Evolutionary conservation across 2,888 invertebrate species (phyloP), one percentile per base, ranked within the genome.

Genomic region (Allophyes oxyacanthae): DNA sequence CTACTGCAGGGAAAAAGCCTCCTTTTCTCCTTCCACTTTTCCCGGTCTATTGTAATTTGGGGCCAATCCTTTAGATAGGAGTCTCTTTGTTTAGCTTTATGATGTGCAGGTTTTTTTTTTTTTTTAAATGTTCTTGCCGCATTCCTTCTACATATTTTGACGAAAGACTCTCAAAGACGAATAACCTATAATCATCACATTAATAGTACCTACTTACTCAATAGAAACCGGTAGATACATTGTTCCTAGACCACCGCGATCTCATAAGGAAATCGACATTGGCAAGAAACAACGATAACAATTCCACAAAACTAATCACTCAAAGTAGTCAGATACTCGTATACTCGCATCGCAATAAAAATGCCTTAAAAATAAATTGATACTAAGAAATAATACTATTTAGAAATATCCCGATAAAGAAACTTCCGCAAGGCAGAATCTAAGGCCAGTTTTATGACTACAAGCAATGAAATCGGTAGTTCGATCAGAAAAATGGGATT

Each of bases 381-480:
- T 57, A 55, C 43, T 44, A 41, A 44, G 41, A 42, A 40, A 66
- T 53, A 43, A 55, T 10, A 64, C 14, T 48, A 46, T 55, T 53
- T 45, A 54, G 37, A 60, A 61, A 52, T 55, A 60, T 46, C 38
- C 48, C 43, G 34, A 33, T 28, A 28, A 48, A 38, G 33, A 13
- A 46, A 50, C 53, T 65, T 67, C 53, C 37, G 48, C 26, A 9
- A 34, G 42, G 36, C 45, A 43, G 33, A 34, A 45, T 63, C 55
- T 33, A 34, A 49, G 54, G 34, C 48, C 52, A 37, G 41, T 56
- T 71, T 74, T 71, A 67, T 58, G 48, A 40, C 49, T 42, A 15
- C 20, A 44, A 30, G 40, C 50, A 49, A 58, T 61, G 46, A 53
- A 71, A 55, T 51, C 36, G 48, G 36, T 40, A 40, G 13, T 33